These are phyloP conservation scores for Cylindroiulus punctatus DNA, from an alignment of 2,888 invertebrate species.

Conservation along the genomic window DNA sequence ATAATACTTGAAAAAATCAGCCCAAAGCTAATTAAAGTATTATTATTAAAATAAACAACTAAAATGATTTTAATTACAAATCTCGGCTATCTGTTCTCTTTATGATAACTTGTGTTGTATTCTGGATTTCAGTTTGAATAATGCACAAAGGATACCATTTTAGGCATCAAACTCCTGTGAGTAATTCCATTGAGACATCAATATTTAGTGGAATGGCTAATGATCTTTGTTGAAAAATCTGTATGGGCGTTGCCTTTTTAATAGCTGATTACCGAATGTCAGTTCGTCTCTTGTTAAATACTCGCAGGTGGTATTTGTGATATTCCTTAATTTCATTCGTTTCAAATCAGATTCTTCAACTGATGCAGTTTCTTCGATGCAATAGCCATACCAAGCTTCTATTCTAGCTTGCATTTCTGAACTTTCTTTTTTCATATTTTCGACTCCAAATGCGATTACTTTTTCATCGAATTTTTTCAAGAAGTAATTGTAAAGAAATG, in stretches of 20 bases:
- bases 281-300: background rate
- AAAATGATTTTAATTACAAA: too few species aligned
- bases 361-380: conserved; percentile 46
- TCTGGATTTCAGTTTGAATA: too few species aligned
- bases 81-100: too few species aligned
- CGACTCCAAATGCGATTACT: conserved; percentile 54
- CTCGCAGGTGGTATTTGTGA: background rate
- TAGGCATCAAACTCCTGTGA: too few species aligned
- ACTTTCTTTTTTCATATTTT: conserved; percentile 57
- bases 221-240: background rate
- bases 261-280: background rate
- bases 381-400: conserved; percentile 54
- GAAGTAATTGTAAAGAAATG: conserved; percentile 61
- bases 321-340: background rate
- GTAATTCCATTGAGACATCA: too few species aligned
- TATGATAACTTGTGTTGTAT: too few species aligned
- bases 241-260: background rate
- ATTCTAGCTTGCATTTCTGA: conserved; percentile 49
- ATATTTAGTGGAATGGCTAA: background rate
- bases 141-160: too few species aligned
- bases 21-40: too few species aligned
- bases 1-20: too few species aligned
- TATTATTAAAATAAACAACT: too few species aligned
- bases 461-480: conserved; percentile 48
- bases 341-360: background rate